phyloP scores from a whole-genome alignment of 2,113 vertebrate genomes.

The Corythornis madagascariensis region DNA sequence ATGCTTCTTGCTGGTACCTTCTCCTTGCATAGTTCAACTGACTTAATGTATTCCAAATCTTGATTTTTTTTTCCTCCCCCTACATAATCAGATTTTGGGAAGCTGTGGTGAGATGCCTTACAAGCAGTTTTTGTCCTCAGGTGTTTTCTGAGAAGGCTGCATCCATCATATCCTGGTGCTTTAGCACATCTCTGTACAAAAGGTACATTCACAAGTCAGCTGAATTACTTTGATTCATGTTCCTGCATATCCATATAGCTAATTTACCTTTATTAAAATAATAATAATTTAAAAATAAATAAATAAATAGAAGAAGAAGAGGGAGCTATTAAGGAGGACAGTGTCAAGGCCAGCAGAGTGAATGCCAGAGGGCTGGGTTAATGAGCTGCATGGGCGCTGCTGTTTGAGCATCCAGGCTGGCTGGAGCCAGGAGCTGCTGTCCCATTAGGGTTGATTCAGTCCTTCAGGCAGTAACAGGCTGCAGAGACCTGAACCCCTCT shows the following conservation, averaged over 20 bases:
- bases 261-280: conserved; percentile 33
- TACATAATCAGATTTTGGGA: conserved; percentile 32
- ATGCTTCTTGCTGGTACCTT: background rate
- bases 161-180: background rate
- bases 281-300: background rate
- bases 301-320: background rate
- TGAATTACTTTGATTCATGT: conserved; percentile 17
- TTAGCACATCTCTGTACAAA: background rate
- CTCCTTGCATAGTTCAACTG: background rate
- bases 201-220: background rate
- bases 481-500: background rate
- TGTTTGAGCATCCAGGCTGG: background rate
- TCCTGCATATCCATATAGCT: background rate
- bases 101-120: background rate
- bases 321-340: conserved; percentile 11
- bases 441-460: conserved; percentile 35
- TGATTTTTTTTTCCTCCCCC: background rate
- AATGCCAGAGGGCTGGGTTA: background rate
- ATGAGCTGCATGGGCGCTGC: background rate
- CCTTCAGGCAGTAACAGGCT: background rate
- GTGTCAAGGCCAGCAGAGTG: background rate
- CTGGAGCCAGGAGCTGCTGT: conserved; percentile 39
- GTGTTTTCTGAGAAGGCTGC: background rate
- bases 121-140: conserved; percentile 19
- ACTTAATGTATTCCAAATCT: conserved; percentile 17